Evolutionary conservation across 2,888 invertebrate genomes (phyloP).

Genomic region (Vandiemenella viatica): DNA sequence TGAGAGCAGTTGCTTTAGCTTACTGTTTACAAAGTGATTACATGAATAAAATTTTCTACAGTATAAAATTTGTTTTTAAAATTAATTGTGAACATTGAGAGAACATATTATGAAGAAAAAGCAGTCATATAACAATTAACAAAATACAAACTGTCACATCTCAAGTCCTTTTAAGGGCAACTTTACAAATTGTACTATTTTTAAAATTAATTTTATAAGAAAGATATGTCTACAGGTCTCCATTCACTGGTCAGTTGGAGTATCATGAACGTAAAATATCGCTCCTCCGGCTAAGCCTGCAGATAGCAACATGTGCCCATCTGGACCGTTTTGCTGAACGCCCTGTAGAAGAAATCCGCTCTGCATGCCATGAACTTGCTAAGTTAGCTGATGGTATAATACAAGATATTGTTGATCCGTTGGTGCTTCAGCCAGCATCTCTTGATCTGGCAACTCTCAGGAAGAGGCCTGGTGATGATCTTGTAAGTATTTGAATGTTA

Average conservation of each 20-base stretch:
- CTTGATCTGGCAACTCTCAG: constrained; percentile 75
- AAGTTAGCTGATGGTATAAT: constrained; percentile 73
- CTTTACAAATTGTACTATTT: too few species aligned
- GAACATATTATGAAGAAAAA: too few species aligned
- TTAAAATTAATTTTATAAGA: too few species aligned
- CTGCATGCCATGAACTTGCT: constrained; percentile 58
- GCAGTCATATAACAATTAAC: too few species aligned
- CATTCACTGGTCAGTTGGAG: constrained; percentile 46
- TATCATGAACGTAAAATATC: constrained; percentile 55
- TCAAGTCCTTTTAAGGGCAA: too few species aligned
- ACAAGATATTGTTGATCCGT: constrained; percentile 65
- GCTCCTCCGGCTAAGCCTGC: constrained; percentile 62
- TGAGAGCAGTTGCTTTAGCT: too few species aligned
- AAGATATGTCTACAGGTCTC: constrained; percentile 33
- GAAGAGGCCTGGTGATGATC: constrained; percentile 66
- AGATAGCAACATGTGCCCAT: constrained; percentile 82
- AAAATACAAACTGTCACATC: too few species aligned
- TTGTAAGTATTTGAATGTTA: constrained; percentile 30
- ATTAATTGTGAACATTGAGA: too few species aligned
- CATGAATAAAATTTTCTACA: too few species aligned
- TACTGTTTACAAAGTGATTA: too few species aligned
- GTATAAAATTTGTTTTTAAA: too few species aligned
- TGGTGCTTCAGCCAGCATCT: constrained; percentile 82
- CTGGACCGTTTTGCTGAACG: constrained; percentile 77
- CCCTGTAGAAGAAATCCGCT: constrained; percentile 60